Evolutionary conservation across 2,113 vertebrate species (phyloP).

Genomic region (Cyanoderma ruficeps): DNA sequence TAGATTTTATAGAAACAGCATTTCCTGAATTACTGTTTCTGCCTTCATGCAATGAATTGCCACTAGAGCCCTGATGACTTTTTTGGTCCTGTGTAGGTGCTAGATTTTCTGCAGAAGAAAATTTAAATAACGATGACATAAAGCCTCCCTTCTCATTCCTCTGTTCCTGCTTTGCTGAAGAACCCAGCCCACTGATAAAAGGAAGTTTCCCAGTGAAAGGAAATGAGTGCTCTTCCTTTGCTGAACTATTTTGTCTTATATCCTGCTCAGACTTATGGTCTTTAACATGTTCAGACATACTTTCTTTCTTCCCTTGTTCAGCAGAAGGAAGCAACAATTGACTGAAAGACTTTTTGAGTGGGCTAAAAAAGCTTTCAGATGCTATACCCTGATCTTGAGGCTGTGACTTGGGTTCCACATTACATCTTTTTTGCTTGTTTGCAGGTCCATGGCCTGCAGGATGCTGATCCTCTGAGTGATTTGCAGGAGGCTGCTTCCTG

Average conservation of each 20-base stretch:
- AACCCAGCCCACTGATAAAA: constrained; percentile 67
- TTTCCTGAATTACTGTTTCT: constrained; percentile 5
- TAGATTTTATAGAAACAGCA: constrained; percentile 22
- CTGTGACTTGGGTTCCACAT: not conserved
- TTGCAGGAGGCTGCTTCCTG: not conserved
- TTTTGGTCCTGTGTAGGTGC: constrained; percentile 32
- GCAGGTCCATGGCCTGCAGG: not conserved
- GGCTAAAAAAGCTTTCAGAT: constrained; percentile 78
- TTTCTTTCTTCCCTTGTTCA: constrained; percentile 53
- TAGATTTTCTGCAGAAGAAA: constrained; percentile 77
- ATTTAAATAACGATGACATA: constrained; percentile 77
- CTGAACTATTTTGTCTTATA: constrained; percentile 29
- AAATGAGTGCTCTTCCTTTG: constrained; percentile 66
- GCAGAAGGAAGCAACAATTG: constrained; percentile 79
- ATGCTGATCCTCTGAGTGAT: not conserved
- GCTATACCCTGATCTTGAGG: not conserved
- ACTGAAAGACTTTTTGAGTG: constrained; percentile 87
- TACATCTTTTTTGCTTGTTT: not conserved
- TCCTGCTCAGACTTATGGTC: constrained; percentile 74
- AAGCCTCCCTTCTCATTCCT: constrained; percentile 63
- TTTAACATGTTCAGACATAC: constrained; percentile 39
- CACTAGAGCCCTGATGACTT: not conserved
- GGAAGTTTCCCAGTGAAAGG: constrained; percentile 73
- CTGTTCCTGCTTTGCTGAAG: constrained; percentile 68
- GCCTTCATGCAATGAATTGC: not conserved